These are phyloP conservation scores for Copidosoma aretas DNA, from an alignment of 2,888 invertebrate species.

Conservation along the genomic window DNA sequence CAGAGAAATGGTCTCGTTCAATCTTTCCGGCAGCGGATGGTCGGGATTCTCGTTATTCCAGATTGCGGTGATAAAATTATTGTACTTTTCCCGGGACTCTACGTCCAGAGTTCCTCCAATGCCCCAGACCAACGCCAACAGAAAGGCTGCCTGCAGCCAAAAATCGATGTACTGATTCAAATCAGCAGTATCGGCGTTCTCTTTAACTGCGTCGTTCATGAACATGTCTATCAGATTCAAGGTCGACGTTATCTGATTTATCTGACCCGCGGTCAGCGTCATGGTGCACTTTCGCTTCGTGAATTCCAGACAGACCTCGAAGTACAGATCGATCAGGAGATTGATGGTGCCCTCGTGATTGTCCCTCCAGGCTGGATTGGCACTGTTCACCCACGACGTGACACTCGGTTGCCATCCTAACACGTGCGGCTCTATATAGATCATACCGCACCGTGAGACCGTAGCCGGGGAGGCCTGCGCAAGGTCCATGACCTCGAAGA, in stretches of 20 bases:
- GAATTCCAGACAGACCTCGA: constrained; percentile 78
- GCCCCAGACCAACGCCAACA: constrained; percentile 83
- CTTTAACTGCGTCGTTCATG: constrained; percentile 74
- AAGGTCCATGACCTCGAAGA: constrained; percentile 88
- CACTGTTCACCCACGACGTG: constrained; percentile 78
- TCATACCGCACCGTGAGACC: constrained; percentile 89
- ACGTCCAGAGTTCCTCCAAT: constrained; percentile 80
- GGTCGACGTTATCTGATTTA: constrained; percentile 75
- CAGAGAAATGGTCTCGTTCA: constrained; percentile 75
- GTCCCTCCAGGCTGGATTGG: constrained; percentile 71
- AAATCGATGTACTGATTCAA: constrained; percentile 73
- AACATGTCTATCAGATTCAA: constrained; percentile 79
- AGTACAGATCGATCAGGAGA: constrained; percentile 76
- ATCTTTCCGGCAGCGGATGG: constrained; percentile 65
- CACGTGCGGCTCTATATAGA: constrained; percentile 84
- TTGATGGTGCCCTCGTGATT: constrained; percentile 69
- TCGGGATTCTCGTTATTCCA: constrained; percentile 64
- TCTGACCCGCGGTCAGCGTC: constrained; percentile 73
- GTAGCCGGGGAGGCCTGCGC: constrained; percentile 86
- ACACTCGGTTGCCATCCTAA: constrained; percentile 85
- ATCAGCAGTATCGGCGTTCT: constrained; percentile 66
- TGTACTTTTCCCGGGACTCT: constrained; percentile 74
- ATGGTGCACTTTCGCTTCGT: constrained; percentile 74
- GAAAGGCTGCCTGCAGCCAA: constrained; percentile 80
- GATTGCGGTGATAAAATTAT: constrained; percentile 69